Evolutionary conservation across 2,888 invertebrate genomes (phyloP), one percentile per base, ranked within the genome.

Genomic region (Koerneria pararmatus): DNA sequence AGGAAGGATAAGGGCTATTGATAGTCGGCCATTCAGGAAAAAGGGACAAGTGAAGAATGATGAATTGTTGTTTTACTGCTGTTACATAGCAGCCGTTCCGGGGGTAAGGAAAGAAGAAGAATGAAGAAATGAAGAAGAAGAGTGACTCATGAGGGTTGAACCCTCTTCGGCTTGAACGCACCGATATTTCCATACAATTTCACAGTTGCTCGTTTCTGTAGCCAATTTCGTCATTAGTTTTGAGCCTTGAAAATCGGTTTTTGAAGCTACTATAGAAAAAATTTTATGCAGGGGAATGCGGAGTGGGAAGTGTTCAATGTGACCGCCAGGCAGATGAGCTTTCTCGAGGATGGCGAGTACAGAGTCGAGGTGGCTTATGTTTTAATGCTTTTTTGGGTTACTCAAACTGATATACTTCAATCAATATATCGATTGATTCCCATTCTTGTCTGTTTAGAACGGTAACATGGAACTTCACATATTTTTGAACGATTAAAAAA

Each of bases 231-330:
- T n/a, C n/a, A n/a, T n/a, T n/a, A n/a, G n/a, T n/a, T n/a, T 31
- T 32, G 32, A 34, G 19, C 27, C 8, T 24, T 37, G 8, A 19
- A 19, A 37, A 53, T 15, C 53, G 8, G 22, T 15, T 32, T 8
- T 1, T 24, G 53, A 24, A 53, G 15, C 11, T 15, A 53, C 27
- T 35, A 59, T 35, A 19, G 19, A 11, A 0, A 29, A 1, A 31
- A 19, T 61, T 8, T 24, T 11, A 65, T 80, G 60, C 66, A 78
- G 75, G 81, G 81, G 8, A 81, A 81, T 64, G 78, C 81, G 5
- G 81, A 81, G 67, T 81, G 81, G 81, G 72, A 79, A 58, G 71
- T 81, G 58, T 72, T 78, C 59, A 82, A 80, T 66, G 79, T 81
- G n/a, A 76, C 81, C 2, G 80, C 79, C 6, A 51, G 74, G 6